Evolutionary conservation across 2,888 invertebrate species (phyloP).

Genomic region (Lithodes maja): DNA sequence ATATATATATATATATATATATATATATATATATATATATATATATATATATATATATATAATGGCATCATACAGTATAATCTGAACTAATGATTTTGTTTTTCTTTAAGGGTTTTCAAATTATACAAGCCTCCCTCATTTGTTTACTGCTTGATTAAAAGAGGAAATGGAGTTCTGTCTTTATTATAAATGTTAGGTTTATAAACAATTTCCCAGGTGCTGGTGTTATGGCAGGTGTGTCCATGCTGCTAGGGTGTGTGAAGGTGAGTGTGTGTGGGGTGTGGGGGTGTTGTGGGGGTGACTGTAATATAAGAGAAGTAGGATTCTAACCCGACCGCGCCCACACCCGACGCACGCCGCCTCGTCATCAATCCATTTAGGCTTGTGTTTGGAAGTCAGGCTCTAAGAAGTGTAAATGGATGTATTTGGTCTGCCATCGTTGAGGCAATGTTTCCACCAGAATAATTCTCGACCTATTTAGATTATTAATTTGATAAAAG

Average conservation of each 20-base stretch:
- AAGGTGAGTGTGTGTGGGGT: conserved; percentile 38
- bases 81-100: conserved; percentile 24
- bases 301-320: conserved; percentile 58
- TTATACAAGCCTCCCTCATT: not conserved
- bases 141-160: not conserved
- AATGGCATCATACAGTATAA: not conserved
- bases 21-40: no score
- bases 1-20: not conserved
- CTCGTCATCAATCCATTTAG: not conserved
- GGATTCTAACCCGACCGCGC: conserved; percentile 38
- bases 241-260: conserved; percentile 3
- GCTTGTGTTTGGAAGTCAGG: not conserved
- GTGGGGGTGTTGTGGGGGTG: conserved; percentile 29
- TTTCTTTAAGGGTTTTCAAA: conserved; percentile 24
- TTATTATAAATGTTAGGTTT: not conserved
- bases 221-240: conserved; percentile 34
- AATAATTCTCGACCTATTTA: not conserved
- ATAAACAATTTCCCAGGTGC: conserved; percentile 37
- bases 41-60: no score
- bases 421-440: not conserved
- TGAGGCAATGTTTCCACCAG: not conserved
- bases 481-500: no score
- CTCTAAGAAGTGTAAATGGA: not conserved
- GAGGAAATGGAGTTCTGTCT: conserved; percentile 14
- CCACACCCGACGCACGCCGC: conserved; percentile 19